Evolutionary conservation across 1,140 invertebrate species (phyloP), one percentile per base, ranked within the genome.

Genomic region (Calephelis virginiensis): DNA sequence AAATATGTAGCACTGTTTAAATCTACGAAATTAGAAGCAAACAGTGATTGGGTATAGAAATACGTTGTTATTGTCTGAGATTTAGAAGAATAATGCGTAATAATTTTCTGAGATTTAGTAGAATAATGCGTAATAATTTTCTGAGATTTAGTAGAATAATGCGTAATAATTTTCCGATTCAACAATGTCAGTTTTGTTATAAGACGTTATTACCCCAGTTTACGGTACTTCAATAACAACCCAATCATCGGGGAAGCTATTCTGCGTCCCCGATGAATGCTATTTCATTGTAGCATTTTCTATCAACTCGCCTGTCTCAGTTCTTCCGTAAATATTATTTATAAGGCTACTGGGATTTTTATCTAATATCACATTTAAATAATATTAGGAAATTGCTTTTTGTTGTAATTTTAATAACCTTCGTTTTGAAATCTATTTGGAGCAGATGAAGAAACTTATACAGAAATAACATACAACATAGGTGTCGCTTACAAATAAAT

Each of bases 321-420:
- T 53, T 17, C 50, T 53, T 53, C 17, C 10, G 47, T 14, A 64
- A 49, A 48, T 14, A n/a, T 64, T 64, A 56, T 64, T 40, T 64
- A 64, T 64, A 11, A 28, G 47, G 14, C 63, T n/a, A 14, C 6
- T 6, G 63, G 49, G 63, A 56, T 8, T 53, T 53, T 28, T 53
- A 1, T 11, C 5, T 11, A 28, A 50, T 9, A 50, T 50, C 13
- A 8, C 0, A 7, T 53, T 17, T 11, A 11, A 28, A 11, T 11
- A 53, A 28, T 13, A 53, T 53, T 10, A 28, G 0, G 10, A 5
- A 53, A 6, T 28, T 53, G 14, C 14, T 17, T 9, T 50, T 28
- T 17, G 0, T 17, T 17, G 17, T 17, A 17, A 17, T 17, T 17
- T 17, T 17, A 17, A 17, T 17, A 17, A 17, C 17, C 17, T 17